phyloP scores from a whole-genome alignment of 2,113 vertebrate species.

The Mirounga angustirostris region DNA sequence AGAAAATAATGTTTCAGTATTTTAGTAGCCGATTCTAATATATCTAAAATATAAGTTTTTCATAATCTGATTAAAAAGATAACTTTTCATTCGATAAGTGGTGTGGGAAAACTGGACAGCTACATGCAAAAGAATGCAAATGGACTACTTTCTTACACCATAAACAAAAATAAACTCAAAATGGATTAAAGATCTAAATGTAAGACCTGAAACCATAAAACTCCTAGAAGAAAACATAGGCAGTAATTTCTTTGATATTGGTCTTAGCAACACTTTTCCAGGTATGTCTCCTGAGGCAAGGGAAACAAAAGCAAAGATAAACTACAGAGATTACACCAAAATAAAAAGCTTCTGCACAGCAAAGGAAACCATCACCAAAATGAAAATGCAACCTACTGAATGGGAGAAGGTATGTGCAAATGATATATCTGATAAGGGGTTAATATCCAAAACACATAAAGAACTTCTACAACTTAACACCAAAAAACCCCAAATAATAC shows the following conservation, averaged over 20 bases:
- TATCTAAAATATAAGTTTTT: conserved; percentile 13
- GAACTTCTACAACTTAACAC: not conserved
- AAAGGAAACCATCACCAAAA: not conserved
- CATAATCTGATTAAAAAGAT: conserved; percentile 34
- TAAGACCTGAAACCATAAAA: not conserved
- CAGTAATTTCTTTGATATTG: not conserved
- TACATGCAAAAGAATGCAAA: not conserved
- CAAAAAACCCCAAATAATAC: not conserved
- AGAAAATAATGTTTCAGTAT: conserved; percentile 20
- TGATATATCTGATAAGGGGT: not conserved
- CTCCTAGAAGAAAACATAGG: not conserved
- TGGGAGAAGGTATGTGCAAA: not conserved
- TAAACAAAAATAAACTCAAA: not conserved
- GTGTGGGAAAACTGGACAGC: not conserved
- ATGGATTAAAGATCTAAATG: not conserved
- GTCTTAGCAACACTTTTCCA: not conserved
- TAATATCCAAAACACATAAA: not conserved
- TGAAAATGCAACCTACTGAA: not conserved
- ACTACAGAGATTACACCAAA: not conserved
- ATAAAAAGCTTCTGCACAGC: not conserved
- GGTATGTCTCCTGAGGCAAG: not conserved
- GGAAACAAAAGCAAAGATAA: not conserved
- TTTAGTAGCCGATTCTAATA: conserved; percentile 44
- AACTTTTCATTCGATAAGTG: not conserved
- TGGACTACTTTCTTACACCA: not conserved